These are phyloP conservation scores for Papilio dardanus DNA, from an alignment of 1,140 invertebrate species.

Conservation along the genomic window DNA sequence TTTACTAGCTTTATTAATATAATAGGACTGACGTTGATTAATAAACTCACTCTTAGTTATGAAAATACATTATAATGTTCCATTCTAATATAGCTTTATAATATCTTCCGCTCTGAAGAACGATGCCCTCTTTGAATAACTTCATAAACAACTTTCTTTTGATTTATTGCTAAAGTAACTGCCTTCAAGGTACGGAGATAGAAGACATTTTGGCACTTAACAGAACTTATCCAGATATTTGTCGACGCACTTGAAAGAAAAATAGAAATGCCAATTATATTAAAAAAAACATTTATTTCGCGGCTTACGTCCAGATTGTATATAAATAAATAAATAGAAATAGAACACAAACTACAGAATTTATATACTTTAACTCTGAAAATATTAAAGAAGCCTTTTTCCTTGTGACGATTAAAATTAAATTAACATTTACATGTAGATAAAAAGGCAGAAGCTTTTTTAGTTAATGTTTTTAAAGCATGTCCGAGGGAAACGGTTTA, in stretches of 20 bases:
- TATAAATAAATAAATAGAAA: too few relatives aligned
- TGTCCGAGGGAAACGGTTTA: neutral
- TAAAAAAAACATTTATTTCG: neutral
- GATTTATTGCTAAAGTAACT: slow-evolving; percentile 11
- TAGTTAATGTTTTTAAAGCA: neutral
- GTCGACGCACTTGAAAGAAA: neutral
- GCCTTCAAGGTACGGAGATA: neutral
- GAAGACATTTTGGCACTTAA: slow-evolving; percentile 14
- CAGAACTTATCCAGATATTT: slow-evolving; percentile 12
- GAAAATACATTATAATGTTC: neutral
- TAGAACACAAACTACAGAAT: too few relatives aligned
- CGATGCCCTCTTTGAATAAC: neutral
- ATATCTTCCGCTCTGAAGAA: neutral
- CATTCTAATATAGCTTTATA: neutral
- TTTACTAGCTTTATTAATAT: too few relatives aligned
- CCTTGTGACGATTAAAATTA: neutral
- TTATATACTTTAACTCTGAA: too few relatives aligned
- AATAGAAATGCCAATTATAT: neutral
- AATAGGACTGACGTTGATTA: too few relatives aligned
- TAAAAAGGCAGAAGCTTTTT: neutral
- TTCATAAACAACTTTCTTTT: slow-evolving; percentile 22
- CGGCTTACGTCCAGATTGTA: too few relatives aligned
- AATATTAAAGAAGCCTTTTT: too few relatives aligned
- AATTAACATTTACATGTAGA: neutral
- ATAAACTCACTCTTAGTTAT: too few relatives aligned